Base-by-base conservation (phyloP, 2,797 vertebrate genomes). In the Gobio occitaniae region DNA sequence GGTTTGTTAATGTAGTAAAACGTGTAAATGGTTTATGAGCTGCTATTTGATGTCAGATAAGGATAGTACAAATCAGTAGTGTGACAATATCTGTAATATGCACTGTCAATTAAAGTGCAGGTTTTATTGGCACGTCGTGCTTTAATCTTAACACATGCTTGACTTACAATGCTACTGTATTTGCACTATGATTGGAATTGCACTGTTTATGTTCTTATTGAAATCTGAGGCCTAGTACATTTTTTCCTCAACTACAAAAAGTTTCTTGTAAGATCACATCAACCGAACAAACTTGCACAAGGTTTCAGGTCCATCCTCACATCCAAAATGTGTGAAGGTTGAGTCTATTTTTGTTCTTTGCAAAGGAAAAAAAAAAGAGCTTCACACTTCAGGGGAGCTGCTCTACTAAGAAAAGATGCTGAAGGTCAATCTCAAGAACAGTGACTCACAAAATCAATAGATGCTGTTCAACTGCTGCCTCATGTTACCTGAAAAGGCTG, bases 371-470 rank as follows among this genome's bases (percentile, higher is more conserved):
- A 16, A 63, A 11, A 48, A 44, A 17, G 17, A 79, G 25, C 44
- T 79, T 79, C 44, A 66, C 17, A 65, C 77, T 79, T 79, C 77
- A 50, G 36, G 25, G 48, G 61, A 50, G 41, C 61, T n/a, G 44
- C 47, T 68, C 61, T 50, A 66, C 29, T 50, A n/a, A 79, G 78
- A 78, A 78, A 47, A n/a, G 11, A n/a, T 16, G 9, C 17, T 52
- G 44, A 66, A 80, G 77, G 78, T 48, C 63, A 68, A 2, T 50
- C 78, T 80, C 61, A 80, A 36, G 41, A 66, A 68, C 29, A 68
- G 25, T 80, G 25, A 80, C 61, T 52, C 61, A 66, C 32, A 69
- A 80, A 69, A 80, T 80, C 78, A 69, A 80, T 70, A 80, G 56
- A 47, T 63, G 38, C 76, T 17, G 15, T n/a, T 41, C 36, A 68